A percentile compares a stretch with the other conserved stretches of the same genome.
phyloP scores from a whole-genome alignment of 2,888 invertebrate species.

The Melanchra persicariae region DNA sequence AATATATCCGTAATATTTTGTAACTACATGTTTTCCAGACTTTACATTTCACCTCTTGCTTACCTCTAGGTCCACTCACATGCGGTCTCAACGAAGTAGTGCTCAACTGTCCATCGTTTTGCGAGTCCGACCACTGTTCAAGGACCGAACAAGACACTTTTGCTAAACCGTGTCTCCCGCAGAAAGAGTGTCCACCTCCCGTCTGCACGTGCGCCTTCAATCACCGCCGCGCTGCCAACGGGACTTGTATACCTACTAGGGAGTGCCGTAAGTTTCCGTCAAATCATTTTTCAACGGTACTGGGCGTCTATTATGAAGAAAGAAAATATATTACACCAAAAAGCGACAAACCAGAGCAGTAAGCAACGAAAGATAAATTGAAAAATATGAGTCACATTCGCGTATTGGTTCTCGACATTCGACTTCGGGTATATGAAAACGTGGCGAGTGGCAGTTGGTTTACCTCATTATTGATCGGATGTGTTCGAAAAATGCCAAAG shows the following conservation, averaged over 20 bases:
- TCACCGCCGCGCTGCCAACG: slow-evolving; percentile 70
- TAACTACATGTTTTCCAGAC: no score
- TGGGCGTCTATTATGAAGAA: no score
- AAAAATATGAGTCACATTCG: no score
- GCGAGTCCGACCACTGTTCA: slow-evolving; percentile 73
- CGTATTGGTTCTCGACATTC: no score
- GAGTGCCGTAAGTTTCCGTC: slow-evolving; percentile 72
- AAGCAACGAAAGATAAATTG: no score
- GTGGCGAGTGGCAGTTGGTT: no score
- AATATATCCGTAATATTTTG: no score
- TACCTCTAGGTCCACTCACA: slow-evolving; percentile 34
- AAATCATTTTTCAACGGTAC: background rate
- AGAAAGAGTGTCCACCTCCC: slow-evolving; percentile 67
- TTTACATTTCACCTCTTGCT: background rate
- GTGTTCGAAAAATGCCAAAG: no score
- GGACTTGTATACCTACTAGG: slow-evolving; percentile 72
- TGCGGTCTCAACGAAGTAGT: slow-evolving; percentile 69
- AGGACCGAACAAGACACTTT: slow-evolving; percentile 58
- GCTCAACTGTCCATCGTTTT: slow-evolving; percentile 70
- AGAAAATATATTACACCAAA: no score
- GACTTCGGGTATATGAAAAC: no score
- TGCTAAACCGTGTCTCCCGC: slow-evolving; percentile 52
- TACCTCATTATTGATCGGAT: no score
- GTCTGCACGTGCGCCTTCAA: slow-evolving; percentile 76
- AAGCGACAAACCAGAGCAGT: no score